Evolutionary conservation across 1,140 invertebrate species (phyloP), one percentile per base, ranked within the genome.

Genomic region (Nebria ingens): DNA sequence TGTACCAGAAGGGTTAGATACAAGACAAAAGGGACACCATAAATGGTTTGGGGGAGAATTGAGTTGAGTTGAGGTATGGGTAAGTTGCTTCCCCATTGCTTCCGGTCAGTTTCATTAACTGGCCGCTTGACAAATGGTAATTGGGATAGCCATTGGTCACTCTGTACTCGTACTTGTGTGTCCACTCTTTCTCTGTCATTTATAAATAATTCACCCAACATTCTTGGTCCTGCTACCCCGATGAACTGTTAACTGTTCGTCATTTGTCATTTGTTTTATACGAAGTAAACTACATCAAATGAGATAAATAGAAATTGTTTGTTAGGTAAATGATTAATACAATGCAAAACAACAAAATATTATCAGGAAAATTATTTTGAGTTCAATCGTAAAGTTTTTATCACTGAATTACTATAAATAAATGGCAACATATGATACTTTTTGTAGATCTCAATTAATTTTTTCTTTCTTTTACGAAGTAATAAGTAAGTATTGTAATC

Each of bases 71-170:
- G 3, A 17, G 40, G 40, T n/a, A n/a, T n/a, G n/a, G n/a, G n/a
- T n/a, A n/a, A n/a, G n/a, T n/a, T n/a, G n/a, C n/a, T 45, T 45
- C 40, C 9, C 40, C 17, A 9, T 45, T 12, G 40, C 40, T 45
- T 45, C 40, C 40, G 40, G 40, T 45, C 40, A 45, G 40, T 45
- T 45, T 45, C 40, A 45, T 45, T 45, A 45, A 45, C 40, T 45
- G 40, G 40, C 40, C 40, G 40, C 40, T 45, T 45, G 40, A 45
- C 40, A 45, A 45, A 45, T 45, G 40, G 17, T 45, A 45, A 45
- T 45, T 45, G 40, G 40, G 40, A 45, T 45, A 17, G 40, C 40
- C 40, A 45, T 45, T 45, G 40, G 40, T 45, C 40, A 17, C 40
- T 45, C 9, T 17, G 17, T 45, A 45, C 17, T 45, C 40, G 40